Conservation (phyloP, 2,113 vertebrate species). For the Choloepus hoffmanni region DNA sequence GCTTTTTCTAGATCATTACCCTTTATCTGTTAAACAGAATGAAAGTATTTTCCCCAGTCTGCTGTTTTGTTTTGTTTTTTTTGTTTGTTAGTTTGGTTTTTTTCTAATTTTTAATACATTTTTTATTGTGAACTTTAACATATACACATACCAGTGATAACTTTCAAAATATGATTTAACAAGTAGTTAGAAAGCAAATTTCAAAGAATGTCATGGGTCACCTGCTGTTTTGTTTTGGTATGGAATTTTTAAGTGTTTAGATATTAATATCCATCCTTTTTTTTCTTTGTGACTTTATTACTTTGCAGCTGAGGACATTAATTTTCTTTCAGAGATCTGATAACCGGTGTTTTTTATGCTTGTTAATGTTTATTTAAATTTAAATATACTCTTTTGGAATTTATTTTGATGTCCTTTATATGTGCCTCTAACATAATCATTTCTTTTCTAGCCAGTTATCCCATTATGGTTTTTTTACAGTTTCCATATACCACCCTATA, state of each 20-base stretch:
- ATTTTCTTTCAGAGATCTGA: not conserved
- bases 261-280: not conserved
- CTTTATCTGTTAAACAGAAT: not conserved
- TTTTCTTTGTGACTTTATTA: slow-evolving; percentile 1
- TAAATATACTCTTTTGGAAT: not conserved
- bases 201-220: too few species aligned
- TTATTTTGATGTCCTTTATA: not conserved
- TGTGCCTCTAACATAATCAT: not conserved
- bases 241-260: not conserved
- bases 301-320: not conserved
- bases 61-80: not conserved
- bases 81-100: too few species aligned
- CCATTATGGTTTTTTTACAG: too few species aligned
- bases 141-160: too few species aligned
- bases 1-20: not conserved
- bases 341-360: not conserved
- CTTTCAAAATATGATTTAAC: too few species aligned
- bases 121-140: too few species aligned
- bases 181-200: too few species aligned
- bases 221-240: not conserved
- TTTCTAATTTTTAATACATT: too few species aligned
- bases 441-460: not conserved
- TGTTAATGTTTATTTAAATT: not conserved
- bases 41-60: not conserved
- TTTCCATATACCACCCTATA: too few species aligned